Evolutionary conservation across 2,888 invertebrate species (phyloP).

Genomic region (Luperina nickerlii): DNA sequence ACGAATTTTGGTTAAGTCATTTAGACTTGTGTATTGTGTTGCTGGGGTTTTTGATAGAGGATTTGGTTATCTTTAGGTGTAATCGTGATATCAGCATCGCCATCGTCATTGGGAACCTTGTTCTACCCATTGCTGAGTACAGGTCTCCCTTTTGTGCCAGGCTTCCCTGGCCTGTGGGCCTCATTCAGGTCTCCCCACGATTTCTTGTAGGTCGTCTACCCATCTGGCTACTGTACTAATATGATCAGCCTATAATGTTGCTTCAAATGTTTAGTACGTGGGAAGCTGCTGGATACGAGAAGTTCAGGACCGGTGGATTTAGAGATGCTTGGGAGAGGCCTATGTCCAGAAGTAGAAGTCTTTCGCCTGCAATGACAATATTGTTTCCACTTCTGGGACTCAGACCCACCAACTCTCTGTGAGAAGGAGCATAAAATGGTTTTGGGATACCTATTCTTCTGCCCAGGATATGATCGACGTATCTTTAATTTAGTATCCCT

Average conservation of each 20-base stretch:
- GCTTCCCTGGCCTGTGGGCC: too few species aligned
- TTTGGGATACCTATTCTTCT: not conserved
- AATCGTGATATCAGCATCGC: not conserved
- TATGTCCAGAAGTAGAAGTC: too few species aligned
- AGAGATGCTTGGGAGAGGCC: too few species aligned
- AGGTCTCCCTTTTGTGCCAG: too few species aligned
- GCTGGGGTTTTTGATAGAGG: not conserved
- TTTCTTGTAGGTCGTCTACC: not conserved
- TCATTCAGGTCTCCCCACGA: not conserved
- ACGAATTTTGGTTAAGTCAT: conserved; percentile 53
- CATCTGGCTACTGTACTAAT: not conserved
- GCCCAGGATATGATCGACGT: not conserved
- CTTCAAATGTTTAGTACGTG: not conserved
- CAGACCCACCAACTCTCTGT: not conserved
- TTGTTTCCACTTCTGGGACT: not conserved
- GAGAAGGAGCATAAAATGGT: too few species aligned
- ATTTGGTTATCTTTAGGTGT: not conserved
- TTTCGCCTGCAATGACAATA: not conserved
- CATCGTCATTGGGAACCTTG: too few species aligned
- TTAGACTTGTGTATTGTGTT: conserved; percentile 24
- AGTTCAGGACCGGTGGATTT: not conserved
- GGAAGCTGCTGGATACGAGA: not conserved
- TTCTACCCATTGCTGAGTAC: too few species aligned
- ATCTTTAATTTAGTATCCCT: not conserved
- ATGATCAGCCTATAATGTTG: too few species aligned